Evolutionary conservation across 2,113 vertebrate genomes (phyloP).

Genomic region (Ascaphus truei): DNA sequence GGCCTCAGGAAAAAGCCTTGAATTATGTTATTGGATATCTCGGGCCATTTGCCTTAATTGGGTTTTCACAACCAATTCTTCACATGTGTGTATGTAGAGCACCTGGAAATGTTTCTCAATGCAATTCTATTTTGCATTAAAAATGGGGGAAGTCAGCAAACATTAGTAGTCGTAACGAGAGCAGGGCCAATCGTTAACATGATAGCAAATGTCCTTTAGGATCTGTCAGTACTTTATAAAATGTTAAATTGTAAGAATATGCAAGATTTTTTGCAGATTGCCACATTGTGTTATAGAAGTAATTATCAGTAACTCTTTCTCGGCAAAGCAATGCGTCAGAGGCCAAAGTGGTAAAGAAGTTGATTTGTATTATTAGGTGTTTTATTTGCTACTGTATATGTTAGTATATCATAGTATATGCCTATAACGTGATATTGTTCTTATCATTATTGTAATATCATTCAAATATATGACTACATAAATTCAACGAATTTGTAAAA

Average conservation of each 20-base stretch:
- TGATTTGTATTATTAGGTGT: too few species aligned
- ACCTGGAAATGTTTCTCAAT: neutral
- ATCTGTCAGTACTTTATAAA: neutral
- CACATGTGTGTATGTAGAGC: conserved; percentile 1
- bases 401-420: too few species aligned
- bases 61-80: conserved; percentile 31
- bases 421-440: too few species aligned
- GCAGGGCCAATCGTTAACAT: neutral
- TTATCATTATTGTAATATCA: too few species aligned
- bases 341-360: too few species aligned
- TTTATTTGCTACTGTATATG: too few species aligned
- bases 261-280: neutral
- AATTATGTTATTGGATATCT: conserved; percentile 34
- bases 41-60: conserved; percentile 28
- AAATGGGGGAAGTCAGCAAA: neutral
- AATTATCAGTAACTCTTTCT: too few species aligned
- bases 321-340: too few species aligned
- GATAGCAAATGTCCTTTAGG: neutral
- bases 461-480: too few species aligned
- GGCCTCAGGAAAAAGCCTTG: conserved; percentile 18
- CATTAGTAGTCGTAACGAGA: neutral
- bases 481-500: too few species aligned
- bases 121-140: conserved; percentile 4
- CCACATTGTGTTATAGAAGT: neutral
- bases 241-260: neutral